These are phyloP conservation scores for Chaenogobius annularis DNA, from an alignment of 2,113 vertebrate species.

Conservation along the genomic window DNA sequence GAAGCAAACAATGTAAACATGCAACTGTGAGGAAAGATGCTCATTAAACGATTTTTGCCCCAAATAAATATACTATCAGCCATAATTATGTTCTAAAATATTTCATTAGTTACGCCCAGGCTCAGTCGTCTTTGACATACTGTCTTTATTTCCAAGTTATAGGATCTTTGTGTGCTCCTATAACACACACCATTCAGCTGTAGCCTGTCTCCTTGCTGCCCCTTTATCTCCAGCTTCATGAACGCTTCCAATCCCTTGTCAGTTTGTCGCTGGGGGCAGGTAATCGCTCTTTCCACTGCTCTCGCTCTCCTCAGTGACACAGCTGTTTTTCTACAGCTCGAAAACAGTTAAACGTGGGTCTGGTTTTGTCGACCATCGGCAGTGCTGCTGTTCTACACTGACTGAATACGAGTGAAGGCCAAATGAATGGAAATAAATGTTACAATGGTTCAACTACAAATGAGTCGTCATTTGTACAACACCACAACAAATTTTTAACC, in stretches of 20 bases:
- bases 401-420: conserved; percentile 39
- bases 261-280: conserved; percentile 23
- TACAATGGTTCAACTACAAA: conserved; percentile 45
- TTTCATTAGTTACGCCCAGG: too few species aligned
- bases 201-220: not conserved
- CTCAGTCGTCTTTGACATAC: too few species aligned
- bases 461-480: not conserved
- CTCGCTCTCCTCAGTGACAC: conserved; percentile 42
- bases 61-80: not conserved
- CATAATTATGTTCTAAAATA: too few species aligned
- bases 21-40: too few species aligned
- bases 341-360: conserved; percentile 28
- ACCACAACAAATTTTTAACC: not conserved
- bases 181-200: not conserved
- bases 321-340: conserved; percentile 67
- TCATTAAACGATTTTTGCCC: not conserved
- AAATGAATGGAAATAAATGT: conserved; percentile 59
- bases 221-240: conserved; percentile 2
- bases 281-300: conserved; percentile 20
- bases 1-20: too few species aligned
- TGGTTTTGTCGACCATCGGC: conserved; percentile 33
- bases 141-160: too few species aligned
- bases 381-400: conserved; percentile 35
- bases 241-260: conserved; percentile 33
- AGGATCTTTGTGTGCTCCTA: too few species aligned